These are phyloP conservation scores for Aegithalos caudatus DNA, from an alignment of 2,113 vertebrate species.

Conservation along the genomic window DNA sequence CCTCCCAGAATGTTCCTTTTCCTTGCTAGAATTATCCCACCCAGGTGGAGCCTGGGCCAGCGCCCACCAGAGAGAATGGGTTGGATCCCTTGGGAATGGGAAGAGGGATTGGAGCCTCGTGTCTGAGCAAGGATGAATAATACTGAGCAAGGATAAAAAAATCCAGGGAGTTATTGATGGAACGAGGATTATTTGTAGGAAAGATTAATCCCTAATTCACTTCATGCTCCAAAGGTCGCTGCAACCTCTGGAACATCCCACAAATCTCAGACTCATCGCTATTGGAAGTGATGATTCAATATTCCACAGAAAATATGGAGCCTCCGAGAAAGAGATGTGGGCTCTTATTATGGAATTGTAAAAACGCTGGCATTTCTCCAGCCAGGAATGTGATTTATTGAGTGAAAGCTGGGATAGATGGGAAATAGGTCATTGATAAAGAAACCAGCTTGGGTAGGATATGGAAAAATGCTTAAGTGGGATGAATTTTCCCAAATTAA, in stretches of 20 bases:
- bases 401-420: neutral
- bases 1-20: neutral
- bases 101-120: neutral
- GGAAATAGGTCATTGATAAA: constrained; percentile 16
- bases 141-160: neutral
- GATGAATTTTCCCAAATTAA: neutral
- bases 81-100: neutral
- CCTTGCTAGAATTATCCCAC: neutral
- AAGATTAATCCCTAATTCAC: neutral
- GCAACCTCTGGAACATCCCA: neutral
- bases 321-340: neutral
- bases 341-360: neutral
- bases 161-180: neutral
- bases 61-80: neutral
- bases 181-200: neutral
- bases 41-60: neutral
- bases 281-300: neutral
- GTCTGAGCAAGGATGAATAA: neutral
- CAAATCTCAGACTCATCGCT: neutral
- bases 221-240: neutral
- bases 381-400: constrained; percentile 5
- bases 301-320: neutral
- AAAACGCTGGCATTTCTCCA: neutral
- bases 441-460: neutral
- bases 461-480: constrained; percentile 38